Conservation (phyloP, 2,888 invertebrate genomes). For the Copidosoma aretas region DNA sequence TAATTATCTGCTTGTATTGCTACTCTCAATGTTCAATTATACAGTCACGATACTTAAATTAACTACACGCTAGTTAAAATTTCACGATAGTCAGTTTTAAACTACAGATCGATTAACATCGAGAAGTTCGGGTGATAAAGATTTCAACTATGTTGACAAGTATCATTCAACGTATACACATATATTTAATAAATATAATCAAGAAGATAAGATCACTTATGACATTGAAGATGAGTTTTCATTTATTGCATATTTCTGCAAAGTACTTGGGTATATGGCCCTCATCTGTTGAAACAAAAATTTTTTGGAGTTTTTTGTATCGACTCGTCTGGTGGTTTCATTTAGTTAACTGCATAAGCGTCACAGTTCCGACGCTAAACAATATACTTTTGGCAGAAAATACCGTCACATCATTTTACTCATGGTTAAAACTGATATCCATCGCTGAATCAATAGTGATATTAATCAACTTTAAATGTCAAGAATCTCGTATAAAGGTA, state of each 20-base stretch:
- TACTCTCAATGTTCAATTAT: too few species aligned
- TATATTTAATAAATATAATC: too few species aligned
- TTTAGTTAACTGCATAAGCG: background rate
- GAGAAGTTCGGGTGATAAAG: too few species aligned
- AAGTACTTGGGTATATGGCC: background rate
- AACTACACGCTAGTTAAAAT: too few species aligned
- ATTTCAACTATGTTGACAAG: too few species aligned
- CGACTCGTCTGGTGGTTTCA: background rate
- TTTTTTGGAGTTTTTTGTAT: background rate
- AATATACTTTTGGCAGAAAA: background rate
- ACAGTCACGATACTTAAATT: too few species aligned
- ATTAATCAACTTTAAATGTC: background rate
- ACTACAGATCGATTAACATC: too few species aligned
- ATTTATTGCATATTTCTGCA: background rate
- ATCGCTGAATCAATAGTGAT: background rate
- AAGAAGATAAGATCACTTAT: too few species aligned
- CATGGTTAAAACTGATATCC: background rate
- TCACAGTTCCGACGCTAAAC: background rate
- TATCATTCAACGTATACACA: too few species aligned
- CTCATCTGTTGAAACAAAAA: background rate
- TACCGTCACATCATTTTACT: background rate
- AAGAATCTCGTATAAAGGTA: constrained; percentile 6
- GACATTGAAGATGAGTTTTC: too few species aligned
- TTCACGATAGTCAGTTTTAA: too few species aligned
- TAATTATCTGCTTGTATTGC: too few species aligned